Percentiles rank a stretch among this genome's conserved stretches.
phyloP scores from a whole-genome alignment of 1,140 invertebrate genomes.

The Neodiprion virginianus region DNA sequence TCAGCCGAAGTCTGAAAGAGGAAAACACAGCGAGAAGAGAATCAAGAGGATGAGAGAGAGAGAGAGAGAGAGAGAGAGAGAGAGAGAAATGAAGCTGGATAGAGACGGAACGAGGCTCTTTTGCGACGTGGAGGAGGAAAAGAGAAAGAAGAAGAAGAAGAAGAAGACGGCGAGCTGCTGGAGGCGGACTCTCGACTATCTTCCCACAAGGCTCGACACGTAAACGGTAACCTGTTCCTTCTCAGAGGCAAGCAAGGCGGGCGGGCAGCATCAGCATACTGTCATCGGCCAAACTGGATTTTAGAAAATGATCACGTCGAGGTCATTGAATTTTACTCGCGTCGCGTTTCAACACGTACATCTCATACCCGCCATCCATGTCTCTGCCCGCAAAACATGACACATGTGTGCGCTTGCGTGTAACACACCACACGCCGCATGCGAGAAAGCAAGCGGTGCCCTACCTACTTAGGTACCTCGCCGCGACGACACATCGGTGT shows the following conservation, averaged over 20 bases:
- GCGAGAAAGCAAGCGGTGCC: too few relatives aligned
- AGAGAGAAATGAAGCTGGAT: neutral
- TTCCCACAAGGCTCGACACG: slow-evolving; percentile 6
- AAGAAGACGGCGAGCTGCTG: neutral
- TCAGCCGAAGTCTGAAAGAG: too few relatives aligned
- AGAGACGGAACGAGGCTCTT: neutral
- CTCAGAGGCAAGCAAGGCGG: neutral
- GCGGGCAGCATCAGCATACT: neutral
- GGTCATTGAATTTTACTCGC: slow-evolving; percentile 7
- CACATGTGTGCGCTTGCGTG: too few relatives aligned
- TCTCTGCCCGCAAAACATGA: too few relatives aligned
- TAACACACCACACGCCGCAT: too few relatives aligned
- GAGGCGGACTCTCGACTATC: slow-evolving; percentile 1
- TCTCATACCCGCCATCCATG: too few relatives aligned
- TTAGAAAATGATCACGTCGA: neutral
- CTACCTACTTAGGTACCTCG: too few relatives aligned
- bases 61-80: neutral
- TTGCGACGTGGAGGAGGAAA: neutral
- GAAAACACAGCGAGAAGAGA: too few relatives aligned
- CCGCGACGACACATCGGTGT: too few relatives aligned
- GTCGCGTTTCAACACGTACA: neutral
- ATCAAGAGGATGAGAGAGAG: too few relatives aligned
- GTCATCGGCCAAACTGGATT: slow-evolving; percentile 4
- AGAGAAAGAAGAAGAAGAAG: neutral
- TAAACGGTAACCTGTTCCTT: neutral